A percentile compares a stretch with the other conserved stretches of the same genome.
Conservation (phyloP, 2,797 vertebrate species). For the Acanthopagrus latus region DNA sequence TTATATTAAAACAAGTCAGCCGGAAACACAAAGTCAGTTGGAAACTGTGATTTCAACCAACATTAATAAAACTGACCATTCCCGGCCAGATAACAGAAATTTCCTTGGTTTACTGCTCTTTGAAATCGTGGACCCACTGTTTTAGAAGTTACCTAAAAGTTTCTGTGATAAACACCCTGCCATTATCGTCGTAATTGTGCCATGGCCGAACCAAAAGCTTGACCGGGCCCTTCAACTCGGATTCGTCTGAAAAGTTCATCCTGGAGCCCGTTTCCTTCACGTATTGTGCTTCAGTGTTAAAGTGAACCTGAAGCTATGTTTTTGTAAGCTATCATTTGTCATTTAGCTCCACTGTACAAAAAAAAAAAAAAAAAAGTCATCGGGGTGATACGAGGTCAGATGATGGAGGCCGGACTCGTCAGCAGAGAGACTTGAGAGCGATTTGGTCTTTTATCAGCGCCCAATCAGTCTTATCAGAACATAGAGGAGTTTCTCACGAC, state of each 20-base stretch:
- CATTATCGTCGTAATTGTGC: not conserved
- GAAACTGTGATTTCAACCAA: too few species aligned
- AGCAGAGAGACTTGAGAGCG: constrained; percentile 43
- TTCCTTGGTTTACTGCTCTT: not conserved
- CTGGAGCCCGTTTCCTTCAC: not conserved
- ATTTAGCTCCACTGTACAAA: constrained; percentile 43
- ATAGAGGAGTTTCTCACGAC: constrained; percentile 74
- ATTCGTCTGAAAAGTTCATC: not conserved
- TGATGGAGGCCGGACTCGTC: constrained; percentile 55
- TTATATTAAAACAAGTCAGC: too few species aligned
- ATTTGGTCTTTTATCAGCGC: constrained; percentile 67
- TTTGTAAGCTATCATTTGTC: constrained; percentile 44
- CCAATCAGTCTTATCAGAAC: constrained; percentile 78
- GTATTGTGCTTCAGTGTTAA: constrained; percentile 18
- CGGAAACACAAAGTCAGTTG: too few species aligned
- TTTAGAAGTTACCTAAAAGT: not conserved
- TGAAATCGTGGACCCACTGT: not conserved
- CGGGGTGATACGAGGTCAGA: constrained; percentile 42
- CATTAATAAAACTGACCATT: not conserved
- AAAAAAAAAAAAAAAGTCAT: constrained; percentile 29
- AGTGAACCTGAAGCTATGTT: constrained; percentile 45
- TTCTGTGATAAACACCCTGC: not conserved
- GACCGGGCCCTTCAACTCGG: constrained; percentile 1
- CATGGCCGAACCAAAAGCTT: not conserved
- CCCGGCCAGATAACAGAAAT: too few species aligned